A percentile compares a stretch with the other conserved stretches of the same genome.
Evolutionary conservation across 2,888 invertebrate species (phyloP).

Genomic region (Pseudanteris insignis): DNA sequence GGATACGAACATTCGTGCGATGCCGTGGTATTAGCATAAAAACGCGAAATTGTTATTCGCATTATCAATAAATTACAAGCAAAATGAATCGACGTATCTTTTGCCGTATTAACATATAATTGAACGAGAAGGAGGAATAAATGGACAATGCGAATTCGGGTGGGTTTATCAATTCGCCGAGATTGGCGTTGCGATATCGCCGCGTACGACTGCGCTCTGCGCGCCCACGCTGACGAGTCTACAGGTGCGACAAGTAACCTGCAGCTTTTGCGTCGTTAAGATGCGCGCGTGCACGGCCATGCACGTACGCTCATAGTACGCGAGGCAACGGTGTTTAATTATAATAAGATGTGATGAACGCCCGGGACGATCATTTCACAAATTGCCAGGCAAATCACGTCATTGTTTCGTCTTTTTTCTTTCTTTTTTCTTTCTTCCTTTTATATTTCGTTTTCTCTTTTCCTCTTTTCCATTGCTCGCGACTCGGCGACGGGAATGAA

Average conservation of each 20-base stretch:
- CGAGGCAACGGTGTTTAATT: conserved; percentile 1
- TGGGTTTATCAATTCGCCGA: conserved; percentile 31
- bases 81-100: conserved; percentile 29
- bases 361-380: too few species aligned
- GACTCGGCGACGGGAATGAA: too few species aligned
- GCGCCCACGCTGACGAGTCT: conserved; percentile 53
- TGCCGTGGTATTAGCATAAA: background rate
- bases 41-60: background rate
- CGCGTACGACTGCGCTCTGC: conserved; percentile 50
- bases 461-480: too few species aligned
- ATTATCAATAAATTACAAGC: conserved; percentile 23
- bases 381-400: too few species aligned
- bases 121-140: conserved; percentile 39
- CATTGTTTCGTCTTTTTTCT: too few species aligned
- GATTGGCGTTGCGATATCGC: conserved; percentile 37
- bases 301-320: conserved; percentile 43
- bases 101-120: conserved; percentile 40
- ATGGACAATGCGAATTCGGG: conserved; percentile 39
- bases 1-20: too few species aligned
- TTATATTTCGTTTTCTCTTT: too few species aligned
- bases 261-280: too few species aligned
- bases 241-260: conserved; percentile 65
- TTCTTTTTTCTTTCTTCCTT: too few species aligned
- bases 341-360: too few species aligned
- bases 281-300: conserved; percentile 41